Percentiles rank a stretch among this genome's conserved stretches.
These are phyloP conservation scores for Dicaeum eximium DNA, from an alignment of 2,113 vertebrate species.

Conservation along the genomic window DNA sequence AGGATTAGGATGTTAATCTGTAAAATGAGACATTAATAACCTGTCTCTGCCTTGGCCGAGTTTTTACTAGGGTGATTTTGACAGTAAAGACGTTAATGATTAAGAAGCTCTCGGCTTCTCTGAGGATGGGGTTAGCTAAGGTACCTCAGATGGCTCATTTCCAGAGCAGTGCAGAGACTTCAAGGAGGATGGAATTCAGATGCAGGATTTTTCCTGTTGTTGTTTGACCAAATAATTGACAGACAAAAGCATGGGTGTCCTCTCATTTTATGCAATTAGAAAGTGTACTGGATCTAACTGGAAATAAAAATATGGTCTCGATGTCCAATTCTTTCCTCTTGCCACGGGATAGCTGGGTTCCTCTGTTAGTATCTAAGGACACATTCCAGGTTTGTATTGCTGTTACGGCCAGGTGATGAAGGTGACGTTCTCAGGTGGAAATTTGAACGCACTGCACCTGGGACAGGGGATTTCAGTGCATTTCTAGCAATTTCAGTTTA, in stretches of 20 bases:
- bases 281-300: not conserved
- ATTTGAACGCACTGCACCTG: not conserved
- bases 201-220: not conserved
- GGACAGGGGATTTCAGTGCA: not conserved
- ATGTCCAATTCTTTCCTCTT: not conserved
- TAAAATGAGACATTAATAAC: not conserved
- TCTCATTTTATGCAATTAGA: not conserved
- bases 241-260: not conserved
- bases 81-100: not conserved
- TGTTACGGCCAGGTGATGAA: not conserved
- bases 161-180: not conserved
- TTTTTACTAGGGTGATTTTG: not conserved
- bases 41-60: not conserved
- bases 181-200: not conserved
- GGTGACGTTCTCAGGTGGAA: not conserved
- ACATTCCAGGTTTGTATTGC: not conserved
- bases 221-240: not conserved
- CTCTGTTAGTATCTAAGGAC: fast-evolving
- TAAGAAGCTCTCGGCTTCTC: not conserved
- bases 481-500: not conserved
- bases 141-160: not conserved
- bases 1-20: not conserved
- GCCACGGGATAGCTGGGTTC: not conserved
- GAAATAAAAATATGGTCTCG: not conserved
- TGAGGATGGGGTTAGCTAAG: not conserved